These are phyloP conservation scores for Rhagophthalmus giganteus DNA, from an alignment of 2,888 invertebrate genomes.

Conservation along the genomic window DNA sequence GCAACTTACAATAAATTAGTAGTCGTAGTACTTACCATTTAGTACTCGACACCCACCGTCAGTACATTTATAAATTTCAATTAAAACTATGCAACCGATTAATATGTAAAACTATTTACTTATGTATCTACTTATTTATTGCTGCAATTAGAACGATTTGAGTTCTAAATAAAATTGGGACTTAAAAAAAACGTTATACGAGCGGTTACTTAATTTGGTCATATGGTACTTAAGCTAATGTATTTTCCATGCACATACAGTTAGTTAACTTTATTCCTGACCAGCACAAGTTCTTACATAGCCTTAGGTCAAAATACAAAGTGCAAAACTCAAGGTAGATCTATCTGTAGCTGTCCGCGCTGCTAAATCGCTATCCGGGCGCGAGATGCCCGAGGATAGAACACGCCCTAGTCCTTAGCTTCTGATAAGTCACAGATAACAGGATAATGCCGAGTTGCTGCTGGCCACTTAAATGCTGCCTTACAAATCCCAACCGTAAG, in stretches of 20 bases:
- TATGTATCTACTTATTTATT: no score
- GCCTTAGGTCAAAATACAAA: constrained; percentile 31
- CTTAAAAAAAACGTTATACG: no score
- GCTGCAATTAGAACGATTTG: no score
- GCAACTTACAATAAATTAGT: no score
- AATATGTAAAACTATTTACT: no score
- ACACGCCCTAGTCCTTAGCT: constrained; percentile 36
- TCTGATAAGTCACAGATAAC: constrained; percentile 44
- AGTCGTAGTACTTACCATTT: no score
- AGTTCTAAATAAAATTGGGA: no score
- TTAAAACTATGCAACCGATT: no score
- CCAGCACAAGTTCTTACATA: constrained; percentile 29
- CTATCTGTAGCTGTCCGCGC: constrained; percentile 38
- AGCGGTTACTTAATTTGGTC: no score
- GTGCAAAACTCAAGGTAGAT: constrained; percentile 36
- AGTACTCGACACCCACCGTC: no score
- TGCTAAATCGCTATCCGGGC: constrained; percentile 35
- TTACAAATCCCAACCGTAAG: constrained; percentile 47
- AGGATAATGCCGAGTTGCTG: constrained; percentile 46
- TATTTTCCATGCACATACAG: constrained; percentile 15
- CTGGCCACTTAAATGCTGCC: constrained; percentile 43
- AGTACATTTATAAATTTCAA: no score
- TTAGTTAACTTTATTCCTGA: constrained; percentile 23
- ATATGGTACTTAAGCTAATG: no score
- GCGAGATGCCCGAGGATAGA: constrained; percentile 28